Evolutionary conservation across 2,797 vertebrate species (phyloP).

Genomic region (Siniperca undulata): DNA sequence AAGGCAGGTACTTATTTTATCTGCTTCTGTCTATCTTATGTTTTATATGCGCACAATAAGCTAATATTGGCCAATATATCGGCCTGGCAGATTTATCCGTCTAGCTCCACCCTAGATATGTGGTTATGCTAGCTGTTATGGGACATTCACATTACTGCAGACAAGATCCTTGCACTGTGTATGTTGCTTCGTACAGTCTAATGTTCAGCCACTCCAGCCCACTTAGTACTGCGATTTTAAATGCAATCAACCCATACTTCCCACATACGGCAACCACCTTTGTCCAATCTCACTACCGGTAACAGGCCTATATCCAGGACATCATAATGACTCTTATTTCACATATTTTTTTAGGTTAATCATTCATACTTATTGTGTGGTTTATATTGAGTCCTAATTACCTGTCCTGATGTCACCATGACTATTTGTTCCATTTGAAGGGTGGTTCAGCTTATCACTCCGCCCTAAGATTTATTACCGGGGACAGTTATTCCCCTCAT

Average conservation of each 20-base stretch:
- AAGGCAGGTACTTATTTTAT: neutral
- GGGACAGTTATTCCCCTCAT: too few species aligned
- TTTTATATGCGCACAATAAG: neutral
- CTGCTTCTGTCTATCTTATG: neutral
- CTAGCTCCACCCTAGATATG: too few species aligned
- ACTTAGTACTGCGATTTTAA: neutral
- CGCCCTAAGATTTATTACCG: too few species aligned
- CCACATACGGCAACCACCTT: neutral
- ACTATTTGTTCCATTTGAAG: neutral
- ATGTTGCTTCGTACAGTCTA: neutral
- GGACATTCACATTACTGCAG: neutral
- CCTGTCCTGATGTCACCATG: neutral
- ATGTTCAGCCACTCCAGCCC: neutral
- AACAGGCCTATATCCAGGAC: neutral
- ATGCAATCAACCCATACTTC: neutral
- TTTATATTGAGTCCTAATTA: conserved; percentile 1
- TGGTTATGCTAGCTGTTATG: neutral
- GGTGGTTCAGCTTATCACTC: neutral
- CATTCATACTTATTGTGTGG: neutral
- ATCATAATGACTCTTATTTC: neutral
- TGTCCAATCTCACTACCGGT: neutral
- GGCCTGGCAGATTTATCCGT: neutral
- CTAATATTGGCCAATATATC: neutral
- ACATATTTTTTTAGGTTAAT: neutral
- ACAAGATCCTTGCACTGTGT: neutral